Conservation (phyloP, 2,888 invertebrate species). For the Oscheius sp. region DNA sequence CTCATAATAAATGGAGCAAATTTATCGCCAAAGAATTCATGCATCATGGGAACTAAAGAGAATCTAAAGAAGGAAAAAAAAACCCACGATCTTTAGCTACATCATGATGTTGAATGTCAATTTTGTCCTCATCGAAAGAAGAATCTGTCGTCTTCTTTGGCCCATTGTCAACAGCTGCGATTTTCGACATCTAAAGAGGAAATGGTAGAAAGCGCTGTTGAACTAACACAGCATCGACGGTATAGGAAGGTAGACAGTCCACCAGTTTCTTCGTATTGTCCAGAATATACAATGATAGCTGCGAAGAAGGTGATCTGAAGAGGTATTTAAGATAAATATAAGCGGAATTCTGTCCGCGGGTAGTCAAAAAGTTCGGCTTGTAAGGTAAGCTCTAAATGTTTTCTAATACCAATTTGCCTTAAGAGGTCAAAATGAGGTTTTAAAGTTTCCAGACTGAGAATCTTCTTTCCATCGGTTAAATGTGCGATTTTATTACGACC, state of each 20-base stretch:
- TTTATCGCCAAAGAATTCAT: slow-evolving; percentile 63
- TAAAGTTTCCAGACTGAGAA: too few relatives aligned
- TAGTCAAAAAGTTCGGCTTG: not conserved
- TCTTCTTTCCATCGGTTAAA: too few relatives aligned
- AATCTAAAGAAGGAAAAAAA: not conserved
- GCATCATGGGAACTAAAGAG: slow-evolving; percentile 66
- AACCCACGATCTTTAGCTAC: slow-evolving; percentile 49
- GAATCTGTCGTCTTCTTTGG: not conserved
- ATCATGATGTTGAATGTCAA: slow-evolving; percentile 51
- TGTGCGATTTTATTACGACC: too few relatives aligned
- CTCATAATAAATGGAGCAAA: slow-evolving; percentile 65
- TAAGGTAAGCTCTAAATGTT: too few relatives aligned
- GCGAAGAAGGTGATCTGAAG: slow-evolving; percentile 68
- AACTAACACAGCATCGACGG: slow-evolving; percentile 34
- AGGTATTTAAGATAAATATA: not conserved
- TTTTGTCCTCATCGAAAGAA: slow-evolving; percentile 31
- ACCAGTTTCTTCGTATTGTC: slow-evolving; percentile 60
- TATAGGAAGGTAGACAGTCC: slow-evolving; percentile 63
- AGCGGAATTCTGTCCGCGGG: not conserved
- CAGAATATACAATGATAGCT: slow-evolving; percentile 67
- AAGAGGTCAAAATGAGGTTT: too few relatives aligned
- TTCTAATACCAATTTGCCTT: too few relatives aligned
- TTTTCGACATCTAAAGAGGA: slow-evolving; percentile 1
- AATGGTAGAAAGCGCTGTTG: not conserved
- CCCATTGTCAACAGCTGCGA: slow-evolving; percentile 10